phyloP scores from a whole-genome alignment of 2,888 invertebrate species.

The Ashinkailepas kermadecensis region DNA sequence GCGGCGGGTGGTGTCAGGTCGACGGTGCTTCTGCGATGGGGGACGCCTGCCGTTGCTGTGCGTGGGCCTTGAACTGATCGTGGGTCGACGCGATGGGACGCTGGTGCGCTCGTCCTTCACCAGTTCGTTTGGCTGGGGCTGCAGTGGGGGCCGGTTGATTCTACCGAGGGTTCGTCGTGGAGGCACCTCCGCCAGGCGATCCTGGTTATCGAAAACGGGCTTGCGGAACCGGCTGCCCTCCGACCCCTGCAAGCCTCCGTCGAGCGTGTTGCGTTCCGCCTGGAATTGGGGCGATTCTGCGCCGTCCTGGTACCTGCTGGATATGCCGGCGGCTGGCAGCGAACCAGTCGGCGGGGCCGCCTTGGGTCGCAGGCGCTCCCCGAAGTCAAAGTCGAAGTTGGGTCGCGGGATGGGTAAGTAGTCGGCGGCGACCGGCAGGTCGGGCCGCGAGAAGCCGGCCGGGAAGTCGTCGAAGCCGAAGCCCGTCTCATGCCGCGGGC shows the following conservation, averaged over 20 bases:
- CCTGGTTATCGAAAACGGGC: no score
- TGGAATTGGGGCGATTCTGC: not conserved
- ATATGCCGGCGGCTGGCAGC: not conserved
- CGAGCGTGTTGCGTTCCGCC: no score
- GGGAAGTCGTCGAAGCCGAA: not conserved
- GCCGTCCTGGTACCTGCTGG: not conserved
- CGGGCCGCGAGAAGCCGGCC: not conserved
- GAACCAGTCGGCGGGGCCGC: not conserved
- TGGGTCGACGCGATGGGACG: not conserved
- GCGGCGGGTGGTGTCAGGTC: not conserved
- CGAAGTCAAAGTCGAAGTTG: not conserved
- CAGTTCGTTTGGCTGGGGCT: not conserved
- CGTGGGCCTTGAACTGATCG: not conserved
- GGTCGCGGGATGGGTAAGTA: not conserved
- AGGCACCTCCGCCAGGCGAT: no score
- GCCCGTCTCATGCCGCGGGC: not conserved
- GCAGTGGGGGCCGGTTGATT: not conserved
- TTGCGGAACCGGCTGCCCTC: no score
- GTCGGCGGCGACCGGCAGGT: not conserved
- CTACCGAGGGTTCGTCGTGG: not conserved
- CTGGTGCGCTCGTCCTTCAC: not conserved
- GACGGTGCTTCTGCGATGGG: not conserved
- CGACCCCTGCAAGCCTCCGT: no score
- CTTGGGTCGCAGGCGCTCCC: not conserved
- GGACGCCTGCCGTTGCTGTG: not conserved